Evolutionary conservation across 2,113 vertebrate species (phyloP), one percentile per base, ranked within the genome.

Genomic region (Sebastes fasciatus): DNA sequence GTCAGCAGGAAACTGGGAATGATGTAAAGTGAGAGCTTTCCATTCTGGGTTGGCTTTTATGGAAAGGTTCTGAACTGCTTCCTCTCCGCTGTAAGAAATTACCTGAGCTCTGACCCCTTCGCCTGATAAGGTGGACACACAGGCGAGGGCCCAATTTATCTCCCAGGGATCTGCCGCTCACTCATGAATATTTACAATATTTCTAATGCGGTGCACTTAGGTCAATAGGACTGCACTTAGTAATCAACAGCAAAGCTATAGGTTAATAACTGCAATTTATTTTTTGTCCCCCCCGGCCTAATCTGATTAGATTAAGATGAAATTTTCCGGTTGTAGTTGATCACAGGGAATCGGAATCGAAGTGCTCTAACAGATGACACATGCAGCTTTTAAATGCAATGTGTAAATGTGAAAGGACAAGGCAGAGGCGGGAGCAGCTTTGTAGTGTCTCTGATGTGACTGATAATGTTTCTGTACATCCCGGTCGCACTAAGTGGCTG

Each of bases 151-250:
- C 61, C 49, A 74, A 77, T 90, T 82, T 88, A 85, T 93, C 86
- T 90, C 71, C 23, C 48, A 21, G 64, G 26, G 55, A 80, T 67
- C 52, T 46, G 66, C 4, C 0, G 23, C 80, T 75, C 58, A 42
- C 83, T 90, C 87, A 87, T 93, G 89, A 94, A 93, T 93, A 93
- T 93, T 88, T 90, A 90, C 60, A 48, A 45, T 76, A 66, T 68
- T 79, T 70, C 85, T 26, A 58, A 66, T 73, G 64, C 19, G 2
- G 65, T 69, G 79, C 48, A 17, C 66, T 77, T 1, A 40, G 88
- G 88, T 89, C 86, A 90, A 87, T 76, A 77, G 65, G 76, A 79
- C 78, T 61, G 70, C 67, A 68, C 72, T 73, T 67, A 61, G 74
- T 78, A 88, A 91, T 90, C 80, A 90, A 78, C 48, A 58, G 51